phyloP scores from a whole-genome alignment of 1,140 invertebrate species.

The Pogonognathellus flavescens region DNA sequence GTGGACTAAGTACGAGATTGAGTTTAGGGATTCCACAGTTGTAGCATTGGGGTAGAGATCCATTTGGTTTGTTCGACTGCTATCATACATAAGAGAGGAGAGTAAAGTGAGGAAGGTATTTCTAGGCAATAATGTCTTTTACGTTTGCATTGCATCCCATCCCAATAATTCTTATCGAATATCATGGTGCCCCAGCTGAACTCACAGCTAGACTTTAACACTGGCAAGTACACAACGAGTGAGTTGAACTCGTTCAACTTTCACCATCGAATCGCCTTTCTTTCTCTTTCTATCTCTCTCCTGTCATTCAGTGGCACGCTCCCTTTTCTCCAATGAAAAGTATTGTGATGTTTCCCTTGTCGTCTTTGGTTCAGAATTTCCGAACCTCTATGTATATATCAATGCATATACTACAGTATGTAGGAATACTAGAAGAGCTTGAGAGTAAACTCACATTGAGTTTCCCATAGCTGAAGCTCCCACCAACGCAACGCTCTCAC shows the following conservation, averaged over 20 bases:
- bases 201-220: neutral
- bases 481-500: too few relatives aligned
- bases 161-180: neutral
- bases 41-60: too few relatives aligned
- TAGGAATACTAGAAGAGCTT: neutral
- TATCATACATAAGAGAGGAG: too few relatives aligned
- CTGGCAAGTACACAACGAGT: neutral
- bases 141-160: neutral
- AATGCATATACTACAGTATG: neutral
- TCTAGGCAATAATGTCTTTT: too few relatives aligned
- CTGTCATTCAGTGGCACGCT: constrained; percentile 10
- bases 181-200: neutral
- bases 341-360: constrained; percentile 37
- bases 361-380: constrained; percentile 18
- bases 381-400: neutral
- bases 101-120: too few relatives aligned
- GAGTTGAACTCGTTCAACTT: constrained; percentile 11
- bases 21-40: too few relatives aligned
- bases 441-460: neutral
- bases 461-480: too few relatives aligned
- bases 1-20: too few relatives aligned
- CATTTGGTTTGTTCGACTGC: too few relatives aligned
- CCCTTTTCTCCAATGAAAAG: constrained; percentile 4
- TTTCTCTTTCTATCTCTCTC: constrained; percentile 14
- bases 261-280: neutral